Evolutionary conservation across 2,113 vertebrate species (phyloP).

Genomic region (Gymnarchus niloticus): DNA sequence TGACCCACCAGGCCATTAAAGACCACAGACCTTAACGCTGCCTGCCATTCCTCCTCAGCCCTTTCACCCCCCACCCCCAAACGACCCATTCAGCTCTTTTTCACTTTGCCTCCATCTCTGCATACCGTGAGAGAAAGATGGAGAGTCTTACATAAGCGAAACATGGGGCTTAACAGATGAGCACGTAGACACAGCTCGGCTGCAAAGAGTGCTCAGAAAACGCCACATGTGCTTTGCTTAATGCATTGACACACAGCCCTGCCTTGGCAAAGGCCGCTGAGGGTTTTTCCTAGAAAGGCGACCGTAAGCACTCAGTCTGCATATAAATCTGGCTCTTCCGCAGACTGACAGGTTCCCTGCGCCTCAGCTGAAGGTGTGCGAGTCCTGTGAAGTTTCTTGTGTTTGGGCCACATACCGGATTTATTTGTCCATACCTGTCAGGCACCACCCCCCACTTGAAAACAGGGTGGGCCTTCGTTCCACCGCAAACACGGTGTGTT

Average conservation of each 20-base stretch:
- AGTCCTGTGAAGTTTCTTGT: background rate
- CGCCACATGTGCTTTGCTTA: background rate
- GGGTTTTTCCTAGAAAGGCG: background rate
- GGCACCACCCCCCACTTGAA: background rate
- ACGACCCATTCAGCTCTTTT: background rate
- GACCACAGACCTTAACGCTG: background rate
- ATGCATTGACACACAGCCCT: background rate
- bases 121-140: background rate
- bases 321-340: background rate
- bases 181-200: no score
- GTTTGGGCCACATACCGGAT: no score
- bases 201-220: no score
- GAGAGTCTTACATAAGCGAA: background rate
- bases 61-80: background rate
- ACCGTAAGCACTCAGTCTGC: background rate
- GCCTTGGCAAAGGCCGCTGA: background rate
- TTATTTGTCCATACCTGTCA: constrained; percentile 5
- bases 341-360: background rate
- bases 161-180: background rate
- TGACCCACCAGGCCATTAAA: background rate
- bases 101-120: background rate
- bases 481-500: background rate
- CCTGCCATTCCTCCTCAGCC: background rate
- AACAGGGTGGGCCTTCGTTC: constrained; percentile 6
- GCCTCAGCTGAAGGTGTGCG: background rate